Evolutionary conservation across 1,140 invertebrate genomes (phyloP).

Genomic region (Drosophila insularis): DNA sequence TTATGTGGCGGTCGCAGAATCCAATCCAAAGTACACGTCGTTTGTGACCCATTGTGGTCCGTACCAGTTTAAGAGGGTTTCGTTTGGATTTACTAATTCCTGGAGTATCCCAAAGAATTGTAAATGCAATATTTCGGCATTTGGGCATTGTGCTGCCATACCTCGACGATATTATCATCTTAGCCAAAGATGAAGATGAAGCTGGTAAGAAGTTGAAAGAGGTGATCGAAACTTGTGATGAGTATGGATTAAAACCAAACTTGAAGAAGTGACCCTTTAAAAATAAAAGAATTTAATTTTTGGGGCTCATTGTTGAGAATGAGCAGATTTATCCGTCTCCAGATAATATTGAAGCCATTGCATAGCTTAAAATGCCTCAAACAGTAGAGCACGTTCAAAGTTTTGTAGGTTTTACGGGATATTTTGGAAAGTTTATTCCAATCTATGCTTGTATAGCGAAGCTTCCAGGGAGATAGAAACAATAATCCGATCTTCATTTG

Average conservation of each 20-base stretch:
- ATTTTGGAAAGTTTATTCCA: conserved; percentile 17
- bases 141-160: conserved; percentile 19
- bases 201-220: conserved; percentile 12
- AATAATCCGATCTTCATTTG: no score
- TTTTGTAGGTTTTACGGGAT: conserved; percentile 26
- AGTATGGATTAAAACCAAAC: no score
- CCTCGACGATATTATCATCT: conserved; percentile 16
- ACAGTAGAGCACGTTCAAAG: conserved; percentile 17
- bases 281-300: no score
- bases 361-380: conserved; percentile 11
- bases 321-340: neutral
- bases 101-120: conserved; percentile 16
- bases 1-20: neutral
- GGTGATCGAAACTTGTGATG: conserved; percentile 9
- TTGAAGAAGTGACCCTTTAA: no score
- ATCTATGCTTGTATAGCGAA: conserved; percentile 6
- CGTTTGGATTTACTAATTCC: conserved; percentile 14
- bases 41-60: conserved; percentile 7
- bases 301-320: conserved; percentile 12
- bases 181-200: conserved; percentile 4
- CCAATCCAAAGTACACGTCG: conserved; percentile 11
- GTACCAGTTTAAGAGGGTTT: conserved; percentile 9
- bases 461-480: no score
- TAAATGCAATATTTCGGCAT: neutral
- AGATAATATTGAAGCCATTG: no score